phyloP scores from a whole-genome alignment of 2,888 invertebrate genomes.

The Nephrotoma flavescens region DNA sequence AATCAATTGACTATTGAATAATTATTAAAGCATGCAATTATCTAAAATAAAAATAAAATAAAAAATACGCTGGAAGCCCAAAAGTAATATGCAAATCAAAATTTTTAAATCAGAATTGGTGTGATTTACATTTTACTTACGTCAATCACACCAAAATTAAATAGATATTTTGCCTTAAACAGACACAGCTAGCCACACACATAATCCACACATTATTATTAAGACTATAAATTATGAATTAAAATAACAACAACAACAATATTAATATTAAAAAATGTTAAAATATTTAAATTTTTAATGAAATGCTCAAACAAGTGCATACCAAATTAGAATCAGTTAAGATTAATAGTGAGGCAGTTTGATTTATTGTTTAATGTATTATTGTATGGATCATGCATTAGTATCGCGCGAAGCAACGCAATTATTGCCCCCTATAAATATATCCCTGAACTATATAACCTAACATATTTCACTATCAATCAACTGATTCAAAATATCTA shows the following conservation, averaged over 20 bases:
- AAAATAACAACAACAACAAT: not conserved
- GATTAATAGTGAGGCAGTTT: not conserved
- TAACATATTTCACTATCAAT: not conserved
- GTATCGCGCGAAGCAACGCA: not conserved
- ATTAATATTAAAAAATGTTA: not conserved
- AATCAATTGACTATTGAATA: not conserved
- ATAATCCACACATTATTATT: not conserved
- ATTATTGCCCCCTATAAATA: not conserved
- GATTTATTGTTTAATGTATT: not conserved
- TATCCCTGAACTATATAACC: not conserved
- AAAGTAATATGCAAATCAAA: not conserved
- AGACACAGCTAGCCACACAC: not conserved
- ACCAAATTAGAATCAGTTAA: not conserved
- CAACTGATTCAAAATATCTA: not conserved
- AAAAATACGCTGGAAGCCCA: not conserved
- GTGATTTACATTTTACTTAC: not conserved
- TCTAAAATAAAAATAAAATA: not conserved
- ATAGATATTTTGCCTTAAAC: not conserved
- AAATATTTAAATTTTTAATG: not conserved
- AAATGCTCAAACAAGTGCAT: not conserved
- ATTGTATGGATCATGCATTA: not conserved
- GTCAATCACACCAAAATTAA: not conserved
- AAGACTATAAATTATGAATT: not conserved
- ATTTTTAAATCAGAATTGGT: not conserved
- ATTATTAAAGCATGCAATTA: not conserved